Evolutionary conservation across 2,113 vertebrate genomes (phyloP), one percentile per base, ranked within the genome.

Genomic region (Pomatostomus ruficeps): DNA sequence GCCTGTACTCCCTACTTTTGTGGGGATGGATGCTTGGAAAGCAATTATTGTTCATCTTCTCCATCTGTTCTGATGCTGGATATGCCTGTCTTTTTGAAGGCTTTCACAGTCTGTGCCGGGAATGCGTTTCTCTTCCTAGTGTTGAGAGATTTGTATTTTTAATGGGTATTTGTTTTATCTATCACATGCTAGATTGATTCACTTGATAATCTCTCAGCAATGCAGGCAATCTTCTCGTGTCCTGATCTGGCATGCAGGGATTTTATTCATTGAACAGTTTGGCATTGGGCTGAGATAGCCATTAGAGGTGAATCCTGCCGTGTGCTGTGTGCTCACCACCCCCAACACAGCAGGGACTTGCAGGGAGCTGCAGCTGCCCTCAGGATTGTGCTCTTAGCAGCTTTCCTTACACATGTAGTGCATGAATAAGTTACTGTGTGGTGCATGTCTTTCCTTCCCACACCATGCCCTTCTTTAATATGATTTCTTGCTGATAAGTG

Each of bases 141-240:
- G 40, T 65, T 85, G 70, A 85, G 74, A 91, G 87, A 87, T 94
- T 96, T 94, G 40, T 94, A 68, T 94, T 97, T 95, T 96, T 95
- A 97, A 83, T 85, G 45, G 72, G 43, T 93, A 83, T 97, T 96
- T 97, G 84, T 97, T 97, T 96, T 95, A 93, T 74, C 94, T 82
- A 63, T 94, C 79, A 61, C 70, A 67, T 89, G 62, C 76, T 95
- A 88, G 95, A 95, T 88, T 93, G 93, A 94, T 90, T 95, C 77
- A 71, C 65, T 90, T 68, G 91, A 91, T 97, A 96, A 89, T 94
- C 94, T 94, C 72, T 72, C 72, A n/a, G 55, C 79, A 95, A 20
- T 0, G 5, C 46, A 55, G 61, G 73, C 70, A 67, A 33, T 94
- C 66, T 71, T 85, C 82, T 89, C 54, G 7, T 82, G 89, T 82